phyloP scores from a whole-genome alignment of 2,888 invertebrate species.

The Octonoba sinensis region DNA sequence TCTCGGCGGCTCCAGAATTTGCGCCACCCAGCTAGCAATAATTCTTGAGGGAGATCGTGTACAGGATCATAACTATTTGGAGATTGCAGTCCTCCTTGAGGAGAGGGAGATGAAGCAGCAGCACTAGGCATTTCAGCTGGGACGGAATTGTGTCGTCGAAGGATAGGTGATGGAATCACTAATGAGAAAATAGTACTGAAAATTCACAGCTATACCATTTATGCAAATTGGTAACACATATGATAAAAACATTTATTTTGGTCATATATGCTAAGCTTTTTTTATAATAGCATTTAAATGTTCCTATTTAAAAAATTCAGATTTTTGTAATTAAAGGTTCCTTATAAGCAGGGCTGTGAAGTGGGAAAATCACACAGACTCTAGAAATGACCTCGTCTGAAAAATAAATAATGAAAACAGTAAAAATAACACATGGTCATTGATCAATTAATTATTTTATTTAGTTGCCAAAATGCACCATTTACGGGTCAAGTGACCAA shows the following conservation, averaged over 20 bases:
- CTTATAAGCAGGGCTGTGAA: no score
- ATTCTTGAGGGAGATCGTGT: conserved; percentile 77
- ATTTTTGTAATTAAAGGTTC: no score
- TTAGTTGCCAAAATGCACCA: no score
- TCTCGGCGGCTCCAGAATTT: conserved; percentile 97
- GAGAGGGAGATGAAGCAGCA: conserved; percentile 38
- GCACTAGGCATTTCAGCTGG: conserved; percentile 55
- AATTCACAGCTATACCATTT: not conserved
- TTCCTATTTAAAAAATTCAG: no score
- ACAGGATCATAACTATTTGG: conserved; percentile 68
- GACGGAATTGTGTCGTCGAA: conserved; percentile 51
- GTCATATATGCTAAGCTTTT: not conserved
- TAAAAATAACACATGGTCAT: no score
- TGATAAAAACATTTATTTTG: not conserved
- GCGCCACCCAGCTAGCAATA: conserved; percentile 92
- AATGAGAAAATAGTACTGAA: not conserved
- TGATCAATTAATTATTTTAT: no score
- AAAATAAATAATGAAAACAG: no score
- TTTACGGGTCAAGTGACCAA: no score
- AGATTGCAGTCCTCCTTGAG: conserved; percentile 60
- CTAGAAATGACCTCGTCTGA: no score
- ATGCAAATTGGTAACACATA: no score
- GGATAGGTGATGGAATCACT: conserved; percentile 37
- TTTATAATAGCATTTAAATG: no score
- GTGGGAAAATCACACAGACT: no score